Evolutionary conservation across 2,888 invertebrate species (phyloP).

Genomic region (Archips crataeganus): DNA sequence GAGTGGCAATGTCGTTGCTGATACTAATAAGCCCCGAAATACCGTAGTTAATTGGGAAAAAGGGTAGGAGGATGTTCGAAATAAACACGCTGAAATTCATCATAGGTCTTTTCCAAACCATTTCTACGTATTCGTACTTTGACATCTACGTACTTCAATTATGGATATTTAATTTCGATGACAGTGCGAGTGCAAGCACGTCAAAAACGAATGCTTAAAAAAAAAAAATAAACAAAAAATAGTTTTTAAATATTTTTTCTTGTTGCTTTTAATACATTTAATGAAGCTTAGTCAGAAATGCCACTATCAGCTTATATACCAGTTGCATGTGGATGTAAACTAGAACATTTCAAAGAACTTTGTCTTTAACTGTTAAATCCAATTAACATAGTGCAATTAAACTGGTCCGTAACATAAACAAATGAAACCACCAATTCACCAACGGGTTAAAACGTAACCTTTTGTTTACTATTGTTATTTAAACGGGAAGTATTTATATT

Average conservation of each 20-base stretch:
- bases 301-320: no score
- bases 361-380: background rate
- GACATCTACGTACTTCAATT: no score
- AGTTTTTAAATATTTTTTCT: background rate
- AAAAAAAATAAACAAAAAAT: background rate
- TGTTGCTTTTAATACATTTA: no score
- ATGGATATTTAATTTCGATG: no score
- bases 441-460: background rate
- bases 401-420: background rate
- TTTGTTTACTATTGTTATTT: background rate
- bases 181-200: no score
- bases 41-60: background rate
- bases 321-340: background rate
- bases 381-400: background rate
- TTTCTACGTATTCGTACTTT: no score
- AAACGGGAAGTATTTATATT: slow-evolving; percentile 10
- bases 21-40: background rate
- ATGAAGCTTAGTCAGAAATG: no score
- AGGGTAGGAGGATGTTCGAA: background rate
- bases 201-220: no score
- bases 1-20: background rate
- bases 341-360: background rate
- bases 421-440: slow-evolving; percentile 1
- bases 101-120: no score
- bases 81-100: background rate